Base-by-base conservation (phyloP, 1,140 invertebrate genomes). In the Dinoponera quadriceps region DNA sequence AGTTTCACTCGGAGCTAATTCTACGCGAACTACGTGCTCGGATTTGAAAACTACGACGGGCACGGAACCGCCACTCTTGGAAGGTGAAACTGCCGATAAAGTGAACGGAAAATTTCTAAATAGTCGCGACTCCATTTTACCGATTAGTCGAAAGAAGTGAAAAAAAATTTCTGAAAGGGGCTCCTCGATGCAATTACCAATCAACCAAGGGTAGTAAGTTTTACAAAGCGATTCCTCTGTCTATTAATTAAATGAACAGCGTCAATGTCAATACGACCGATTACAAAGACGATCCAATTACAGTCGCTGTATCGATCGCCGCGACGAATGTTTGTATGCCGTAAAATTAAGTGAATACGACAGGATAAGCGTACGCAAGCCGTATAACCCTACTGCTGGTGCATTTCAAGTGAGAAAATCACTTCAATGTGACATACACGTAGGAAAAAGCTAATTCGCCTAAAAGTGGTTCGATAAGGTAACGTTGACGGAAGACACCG, bases 191-290 rank as follows among this genome's bases (percentile, higher is more conserved):
- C 33, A n/a, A 66, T 44, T 77, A 55, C 11, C 66, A 77, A 55
- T 20, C 20, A 66, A n/a, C n/a, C n/a, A n/a, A n/a, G 27, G 14
- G 16, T 63, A 49, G 25, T 57, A n/a, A 63, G n/a, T 55, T 66
- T 25, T 16, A 44, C 38, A 77, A 77, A 77, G 59, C 29, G 54
- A 55, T 55, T 22, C 60, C 2, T n/a, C 27, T 20, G 20, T 51
- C 20, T 66, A 54, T 66, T 65, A 77, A 54, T 66, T 66, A 77
- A 77, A 66, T 54, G 22, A 60, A 48, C 22, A 29, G 9, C n/a
- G 16, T 16, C 11, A 62, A 27, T 38, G 16, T 57, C 16, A 11
- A 18, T n/a, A 16, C 5, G 7, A 38, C 13, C 20, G 27, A n/a
- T 63, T 48, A 75, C 25, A 33, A 49, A 77, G 4, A 18, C 49